phyloP scores from a whole-genome alignment of 1,140 invertebrate genomes.

The Drosophila sucinea region DNA sequence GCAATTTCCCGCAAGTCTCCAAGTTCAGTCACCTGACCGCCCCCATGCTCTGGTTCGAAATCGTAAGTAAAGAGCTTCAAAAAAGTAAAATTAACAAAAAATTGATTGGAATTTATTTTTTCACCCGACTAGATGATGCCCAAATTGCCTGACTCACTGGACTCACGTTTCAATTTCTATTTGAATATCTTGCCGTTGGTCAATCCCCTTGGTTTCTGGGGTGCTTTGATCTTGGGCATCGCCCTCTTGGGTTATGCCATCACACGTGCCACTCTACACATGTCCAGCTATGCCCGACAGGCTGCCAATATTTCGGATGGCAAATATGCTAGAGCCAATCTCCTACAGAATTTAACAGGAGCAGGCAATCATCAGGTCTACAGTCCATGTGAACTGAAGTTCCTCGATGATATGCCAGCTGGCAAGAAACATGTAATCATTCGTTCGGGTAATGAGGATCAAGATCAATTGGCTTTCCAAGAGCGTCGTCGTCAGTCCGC shows the following conservation, averaged over 20 bases:
- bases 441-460: slow-evolving; percentile 27
- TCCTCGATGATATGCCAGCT: slow-evolving; percentile 54
- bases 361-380: slow-evolving; percentile 51
- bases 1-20: slow-evolving; percentile 85
- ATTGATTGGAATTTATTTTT: not conserved
- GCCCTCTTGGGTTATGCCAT: slow-evolving; percentile 84
- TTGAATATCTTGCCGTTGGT: slow-evolving; percentile 87
- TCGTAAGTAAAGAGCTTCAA: slow-evolving; percentile 86
- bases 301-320: slow-evolving; percentile 55
- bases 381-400: slow-evolving; percentile 67
- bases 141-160: slow-evolving; percentile 86
- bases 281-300: slow-evolving; percentile 62
- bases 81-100: not conserved
- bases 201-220: slow-evolving; percentile 85
- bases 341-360: slow-evolving; percentile 47
- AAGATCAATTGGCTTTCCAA: slow-evolving; percentile 16
- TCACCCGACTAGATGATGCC: slow-evolving; percentile 86
- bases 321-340: slow-evolving; percentile 62
- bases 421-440: slow-evolving; percentile 51
- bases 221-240: slow-evolving; percentile 85
- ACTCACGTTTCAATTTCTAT: slow-evolving; percentile 88
- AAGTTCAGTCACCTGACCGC: slow-evolving; percentile 88
- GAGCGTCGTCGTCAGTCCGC: slow-evolving; percentile 41
- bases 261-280: slow-evolving; percentile 68
- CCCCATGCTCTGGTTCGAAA: slow-evolving; percentile 92